phyloP scores from a whole-genome alignment of 2,797 vertebrate species.

The Cottoperca gobio region DNA sequence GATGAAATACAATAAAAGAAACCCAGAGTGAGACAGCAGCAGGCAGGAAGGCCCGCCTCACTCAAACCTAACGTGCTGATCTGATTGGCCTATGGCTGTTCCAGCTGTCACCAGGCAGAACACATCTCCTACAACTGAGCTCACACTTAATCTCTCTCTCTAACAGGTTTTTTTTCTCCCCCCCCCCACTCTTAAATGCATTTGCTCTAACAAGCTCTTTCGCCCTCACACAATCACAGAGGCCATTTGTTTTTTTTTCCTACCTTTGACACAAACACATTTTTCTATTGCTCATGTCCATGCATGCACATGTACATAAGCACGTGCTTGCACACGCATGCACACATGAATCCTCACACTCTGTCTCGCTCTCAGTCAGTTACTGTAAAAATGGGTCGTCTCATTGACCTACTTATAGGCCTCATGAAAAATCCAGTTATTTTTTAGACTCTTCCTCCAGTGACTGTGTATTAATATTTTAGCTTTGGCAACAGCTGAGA shows the following conservation, averaged over 20 bases:
- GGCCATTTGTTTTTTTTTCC: conserved; percentile 45
- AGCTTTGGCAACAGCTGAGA: conserved; percentile 75
- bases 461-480: conserved; percentile 82
- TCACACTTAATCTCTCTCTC: conserved; percentile 81
- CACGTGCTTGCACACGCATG: not conserved
- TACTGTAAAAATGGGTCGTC: conserved; percentile 81
- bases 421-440: conserved; percentile 81
- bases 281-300: conserved; percentile 18
- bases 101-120: conserved; percentile 90
- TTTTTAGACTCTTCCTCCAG: conserved; percentile 71
- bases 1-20: conserved; percentile 71
- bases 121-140: conserved; percentile 79
- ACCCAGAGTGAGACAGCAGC: conserved; percentile 55
- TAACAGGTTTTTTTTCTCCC: conserved; percentile 63
- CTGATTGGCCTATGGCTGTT: conserved; percentile 81
- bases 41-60: conserved; percentile 79
- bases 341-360: conserved; percentile 37
- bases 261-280: conserved; percentile 17
- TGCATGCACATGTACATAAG: conserved; percentile 19
- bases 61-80: conserved; percentile 71
- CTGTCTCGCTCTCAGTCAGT: conserved; percentile 59
- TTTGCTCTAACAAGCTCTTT: conserved; percentile 61
- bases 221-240: conserved; percentile 29
- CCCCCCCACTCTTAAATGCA: conserved; percentile 52
- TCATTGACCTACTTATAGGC: conserved; percentile 84